phyloP scores from a whole-genome alignment of 2,113 vertebrate genomes.

The Phalacrocorax aristotelis region DNA sequence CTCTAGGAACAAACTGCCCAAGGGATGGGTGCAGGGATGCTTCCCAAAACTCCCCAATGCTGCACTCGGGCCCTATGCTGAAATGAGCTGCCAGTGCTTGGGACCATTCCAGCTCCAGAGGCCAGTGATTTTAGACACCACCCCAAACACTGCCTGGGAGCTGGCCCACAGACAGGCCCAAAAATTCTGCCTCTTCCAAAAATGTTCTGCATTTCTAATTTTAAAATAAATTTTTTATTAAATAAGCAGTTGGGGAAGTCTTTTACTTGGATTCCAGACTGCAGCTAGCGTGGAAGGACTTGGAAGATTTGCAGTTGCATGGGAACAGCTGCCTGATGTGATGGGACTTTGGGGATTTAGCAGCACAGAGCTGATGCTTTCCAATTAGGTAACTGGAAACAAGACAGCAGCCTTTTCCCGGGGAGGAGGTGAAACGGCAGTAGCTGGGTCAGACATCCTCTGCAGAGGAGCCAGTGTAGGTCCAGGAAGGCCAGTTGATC shows the following conservation, averaged over 20 bases:
- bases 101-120: not conserved
- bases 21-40: not conserved
- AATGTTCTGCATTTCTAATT: not conserved
- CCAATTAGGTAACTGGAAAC: not conserved
- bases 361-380: not conserved
- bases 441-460: not conserved
- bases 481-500: not conserved
- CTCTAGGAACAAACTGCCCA: not conserved
- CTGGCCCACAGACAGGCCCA: not conserved
- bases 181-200: not conserved
- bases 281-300: not conserved
- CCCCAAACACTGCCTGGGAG: not conserved
- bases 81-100: not conserved
- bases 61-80: fast-evolving
- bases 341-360: not conserved
- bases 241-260: not conserved
- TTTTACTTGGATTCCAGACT: not conserved
- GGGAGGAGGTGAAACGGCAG: not conserved
- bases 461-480: not conserved
- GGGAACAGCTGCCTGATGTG: not conserved
- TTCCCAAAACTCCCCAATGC: not conserved
- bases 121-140: not conserved
- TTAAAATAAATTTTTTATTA: constrained; percentile 27
- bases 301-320: not conserved
- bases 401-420: not conserved